Evolutionary conservation across 2,888 invertebrate species (phyloP).

Genomic region (Orthosia cruda): DNA sequence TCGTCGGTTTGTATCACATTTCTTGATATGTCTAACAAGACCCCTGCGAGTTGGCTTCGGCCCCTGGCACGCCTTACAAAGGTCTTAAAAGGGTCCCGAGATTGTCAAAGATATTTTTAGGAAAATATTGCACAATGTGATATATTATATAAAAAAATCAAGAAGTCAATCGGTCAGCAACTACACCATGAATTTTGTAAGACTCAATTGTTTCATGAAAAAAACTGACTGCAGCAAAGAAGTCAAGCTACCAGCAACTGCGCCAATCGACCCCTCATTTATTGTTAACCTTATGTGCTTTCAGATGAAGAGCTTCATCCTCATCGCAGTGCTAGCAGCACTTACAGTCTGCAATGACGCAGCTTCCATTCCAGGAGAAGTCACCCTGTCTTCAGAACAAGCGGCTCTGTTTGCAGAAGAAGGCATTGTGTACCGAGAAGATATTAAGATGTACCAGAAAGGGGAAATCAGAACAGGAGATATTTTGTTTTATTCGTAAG

Average conservation of each 20-base stretch:
- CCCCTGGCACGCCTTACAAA: too few species aligned
- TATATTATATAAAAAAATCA: too few species aligned
- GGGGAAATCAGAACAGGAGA: conserved; percentile 1
- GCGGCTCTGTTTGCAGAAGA: background rate
- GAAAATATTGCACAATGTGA: too few species aligned
- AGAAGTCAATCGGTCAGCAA: too few species aligned
- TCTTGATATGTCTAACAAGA: too few species aligned
- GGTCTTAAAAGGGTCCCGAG: too few species aligned
- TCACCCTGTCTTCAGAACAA: background rate
- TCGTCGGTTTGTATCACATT: too few species aligned
- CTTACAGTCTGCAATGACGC: conserved; percentile 15
- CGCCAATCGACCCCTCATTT: too few species aligned
- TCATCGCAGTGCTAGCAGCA: conserved; percentile 22
- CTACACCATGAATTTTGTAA: too few species aligned
- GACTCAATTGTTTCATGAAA: background rate
- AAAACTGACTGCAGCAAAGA: too few species aligned
- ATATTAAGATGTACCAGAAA: conserved; percentile 2
- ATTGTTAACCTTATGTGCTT: background rate
- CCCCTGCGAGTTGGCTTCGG: too few species aligned
- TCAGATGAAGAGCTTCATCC: conserved; percentile 33
- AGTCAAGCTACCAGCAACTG: background rate
- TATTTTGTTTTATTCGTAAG: background rate
- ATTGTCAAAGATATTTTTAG: too few species aligned
- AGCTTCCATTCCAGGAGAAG: background rate
- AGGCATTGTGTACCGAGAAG: conserved; percentile 4